Conservation (phyloP, 2,888 invertebrate genomes). For the Phaedon cochleariae region DNA sequence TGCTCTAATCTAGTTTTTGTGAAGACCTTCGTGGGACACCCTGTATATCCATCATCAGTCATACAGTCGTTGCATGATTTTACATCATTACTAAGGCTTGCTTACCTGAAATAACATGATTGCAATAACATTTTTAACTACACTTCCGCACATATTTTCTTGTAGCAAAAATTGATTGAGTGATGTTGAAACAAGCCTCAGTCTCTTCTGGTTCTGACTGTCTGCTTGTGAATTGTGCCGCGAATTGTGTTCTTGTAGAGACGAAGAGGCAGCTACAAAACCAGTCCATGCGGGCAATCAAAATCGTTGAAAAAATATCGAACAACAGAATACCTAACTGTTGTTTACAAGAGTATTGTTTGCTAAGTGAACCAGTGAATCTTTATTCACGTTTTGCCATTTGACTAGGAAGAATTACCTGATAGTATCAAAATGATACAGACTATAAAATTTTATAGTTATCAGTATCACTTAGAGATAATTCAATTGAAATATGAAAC, state of each 20-base stretch:
- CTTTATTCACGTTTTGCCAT: not conserved
- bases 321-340: constrained; percentile 28
- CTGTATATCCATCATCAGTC: not conserved
- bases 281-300: constrained; percentile 27
- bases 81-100: not conserved
- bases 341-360: constrained; percentile 17
- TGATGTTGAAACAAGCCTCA: not conserved
- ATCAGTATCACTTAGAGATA: too few species aligned
- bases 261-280: constrained; percentile 13
- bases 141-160: not conserved
- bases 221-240: not conserved
- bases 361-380: not conserved
- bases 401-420: not conserved
- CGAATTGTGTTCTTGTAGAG: not conserved
- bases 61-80: too few species aligned
- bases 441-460: too few species aligned
- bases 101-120: not conserved
- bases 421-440: too few species aligned
- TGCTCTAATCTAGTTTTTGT: too few species aligned
- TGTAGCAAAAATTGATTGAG: not conserved
- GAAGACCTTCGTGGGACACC: too few species aligned
- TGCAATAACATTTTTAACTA: not conserved
- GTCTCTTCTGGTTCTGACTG: too few species aligned
- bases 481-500: too few species aligned
- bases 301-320: constrained; percentile 23